These are phyloP conservation scores for Pseudomyrmex cubaensis DNA, from an alignment of 1,140 invertebrate species.

Conservation along the genomic window DNA sequence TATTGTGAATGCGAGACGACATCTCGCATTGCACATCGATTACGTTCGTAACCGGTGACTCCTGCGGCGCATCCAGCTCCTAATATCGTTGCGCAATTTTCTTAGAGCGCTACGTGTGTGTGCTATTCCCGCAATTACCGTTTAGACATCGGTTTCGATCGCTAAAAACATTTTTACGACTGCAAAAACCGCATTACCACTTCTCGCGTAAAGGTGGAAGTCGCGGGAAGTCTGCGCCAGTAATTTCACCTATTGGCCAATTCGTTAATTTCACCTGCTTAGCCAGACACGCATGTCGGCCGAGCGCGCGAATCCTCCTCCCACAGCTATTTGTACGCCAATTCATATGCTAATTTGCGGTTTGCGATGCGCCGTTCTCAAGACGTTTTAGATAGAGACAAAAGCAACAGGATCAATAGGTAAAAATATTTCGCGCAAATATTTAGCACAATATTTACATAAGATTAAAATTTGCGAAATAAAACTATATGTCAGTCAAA, in stretches of 20 bases:
- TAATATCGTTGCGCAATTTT: constrained; percentile 62
- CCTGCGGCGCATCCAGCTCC: constrained; percentile 2
- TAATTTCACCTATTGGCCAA: constrained; percentile 63
- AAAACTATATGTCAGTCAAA: not conserved
- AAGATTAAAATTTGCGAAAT: not conserved
- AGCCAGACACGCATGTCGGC: not conserved
- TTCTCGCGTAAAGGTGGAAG: constrained; percentile 53
- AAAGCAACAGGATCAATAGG: not conserved
- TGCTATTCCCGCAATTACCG: constrained; percentile 63
- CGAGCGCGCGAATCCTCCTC: not conserved
- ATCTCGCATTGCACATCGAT: not conserved
- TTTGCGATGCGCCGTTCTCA: not conserved
- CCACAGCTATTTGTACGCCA: constrained; percentile 1
- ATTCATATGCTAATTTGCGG: constrained; percentile 34
- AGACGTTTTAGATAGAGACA: not conserved
- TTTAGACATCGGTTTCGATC: constrained; percentile 40
- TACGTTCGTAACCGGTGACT: constrained; percentile 22
- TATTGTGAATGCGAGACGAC: not conserved
- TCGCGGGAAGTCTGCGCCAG: not conserved
- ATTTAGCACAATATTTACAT: not conserved
- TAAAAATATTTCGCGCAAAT: not conserved
- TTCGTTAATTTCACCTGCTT: constrained; percentile 48
- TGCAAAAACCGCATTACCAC: constrained; percentile 12
- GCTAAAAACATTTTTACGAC: constrained; percentile 60
- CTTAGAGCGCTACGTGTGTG: constrained; percentile 1